Conservation (phyloP, 1,140 invertebrate species). For the Drosophila nigrodunni region DNA sequence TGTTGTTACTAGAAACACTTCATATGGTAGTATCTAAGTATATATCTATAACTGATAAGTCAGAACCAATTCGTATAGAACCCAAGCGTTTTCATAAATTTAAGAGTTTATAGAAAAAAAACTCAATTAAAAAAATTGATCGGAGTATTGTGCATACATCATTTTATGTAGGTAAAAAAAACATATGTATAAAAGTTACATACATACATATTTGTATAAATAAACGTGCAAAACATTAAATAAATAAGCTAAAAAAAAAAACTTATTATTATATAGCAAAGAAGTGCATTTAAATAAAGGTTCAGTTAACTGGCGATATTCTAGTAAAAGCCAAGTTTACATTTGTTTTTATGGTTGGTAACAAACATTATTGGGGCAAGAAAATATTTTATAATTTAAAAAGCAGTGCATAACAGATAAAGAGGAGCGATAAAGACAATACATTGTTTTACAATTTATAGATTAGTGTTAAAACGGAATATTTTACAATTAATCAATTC, state of each 20-base stretch:
- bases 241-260: constrained; percentile 16
- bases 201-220: constrained; percentile 32
- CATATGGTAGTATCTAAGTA: neutral
- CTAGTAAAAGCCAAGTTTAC: neutral
- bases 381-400: no score
- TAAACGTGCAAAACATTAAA: constrained; percentile 54
- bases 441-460: no score
- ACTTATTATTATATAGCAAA: neutral
- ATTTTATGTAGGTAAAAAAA: constrained; percentile 41
- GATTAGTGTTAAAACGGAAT: no score
- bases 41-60: neutral
- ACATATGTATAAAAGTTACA: constrained; percentile 40
- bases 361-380: no score
- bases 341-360: neutral
- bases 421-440: no score
- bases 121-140: constrained; percentile 6
- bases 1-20: constrained; percentile 1
- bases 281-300: constrained; percentile 16
- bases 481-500: no score
- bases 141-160: constrained; percentile 12
- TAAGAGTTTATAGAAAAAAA: neutral
- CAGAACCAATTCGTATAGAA: neutral
- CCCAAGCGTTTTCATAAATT: no score
- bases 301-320: constrained; percentile 12
- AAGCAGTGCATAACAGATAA: no score